A percentile compares a stretch with the other conserved stretches of the same genome.
Evolutionary conservation across 1,140 invertebrate genomes (phyloP).

Genomic region (Aphelenchoides besseyi): DNA sequence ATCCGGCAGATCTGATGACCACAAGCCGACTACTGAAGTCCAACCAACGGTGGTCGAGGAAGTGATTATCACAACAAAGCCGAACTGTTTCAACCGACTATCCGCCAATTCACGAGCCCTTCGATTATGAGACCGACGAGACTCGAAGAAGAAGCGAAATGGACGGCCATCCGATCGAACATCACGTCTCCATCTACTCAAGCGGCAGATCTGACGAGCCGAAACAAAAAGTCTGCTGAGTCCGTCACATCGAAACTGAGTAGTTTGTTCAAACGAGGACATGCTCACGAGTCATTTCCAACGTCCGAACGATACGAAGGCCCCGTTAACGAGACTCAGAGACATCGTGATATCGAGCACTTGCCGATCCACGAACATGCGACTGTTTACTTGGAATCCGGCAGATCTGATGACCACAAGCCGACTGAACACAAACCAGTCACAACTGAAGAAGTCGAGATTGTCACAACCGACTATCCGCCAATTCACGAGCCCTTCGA

Average conservation of each 20-base stretch:
- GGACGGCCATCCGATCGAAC: constrained; percentile 14
- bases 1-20: not conserved
- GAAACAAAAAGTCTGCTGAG: not conserved
- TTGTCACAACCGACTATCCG: no score
- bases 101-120: not conserved
- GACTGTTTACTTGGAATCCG: not conserved
- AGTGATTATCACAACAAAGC: no score
- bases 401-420: not conserved
- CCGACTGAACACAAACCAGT: not conserved
- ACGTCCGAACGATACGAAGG: not conserved
- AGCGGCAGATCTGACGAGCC: constrained; percentile 19
- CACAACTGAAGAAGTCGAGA: not conserved
- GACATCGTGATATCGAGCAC: not conserved
- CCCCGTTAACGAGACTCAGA: not conserved
- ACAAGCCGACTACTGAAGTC: constrained; percentile 30
- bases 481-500: no score
- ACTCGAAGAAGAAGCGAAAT: constrained; percentile 2
- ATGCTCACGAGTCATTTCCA: not conserved
- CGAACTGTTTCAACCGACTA: not conserved
- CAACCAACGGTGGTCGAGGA: constrained; percentile 21
- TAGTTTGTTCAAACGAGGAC: constrained; percentile 17
- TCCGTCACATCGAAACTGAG: constrained; percentile 10
- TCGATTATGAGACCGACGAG: not conserved
- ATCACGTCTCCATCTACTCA: constrained; percentile 17
- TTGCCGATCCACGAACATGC: not conserved